These are phyloP conservation scores for Zosterops borbonicus DNA, from an alignment of 2,113 vertebrate species.

Conservation along the genomic window DNA sequence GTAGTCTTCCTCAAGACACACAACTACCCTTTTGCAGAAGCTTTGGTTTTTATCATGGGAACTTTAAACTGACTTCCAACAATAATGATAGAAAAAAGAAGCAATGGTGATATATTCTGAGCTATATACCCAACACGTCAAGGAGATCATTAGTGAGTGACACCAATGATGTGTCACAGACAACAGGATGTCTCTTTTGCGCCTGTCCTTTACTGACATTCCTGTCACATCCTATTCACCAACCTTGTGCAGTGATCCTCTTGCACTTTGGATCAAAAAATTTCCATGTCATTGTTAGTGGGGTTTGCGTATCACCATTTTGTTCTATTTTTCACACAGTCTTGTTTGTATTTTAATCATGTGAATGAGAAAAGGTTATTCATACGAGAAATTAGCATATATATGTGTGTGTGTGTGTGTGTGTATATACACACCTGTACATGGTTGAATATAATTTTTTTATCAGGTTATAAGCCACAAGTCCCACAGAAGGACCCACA, in stretches of 20 bases:
- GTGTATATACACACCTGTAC: not conserved
- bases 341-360: not conserved
- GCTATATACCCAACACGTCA: not conserved
- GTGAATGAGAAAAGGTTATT: not conserved
- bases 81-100: not conserved
- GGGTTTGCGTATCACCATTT: not conserved
- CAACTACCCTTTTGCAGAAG: not conserved
- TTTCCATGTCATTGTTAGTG: not conserved
- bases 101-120: not conserved
- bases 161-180: slow-evolving; percentile 16
- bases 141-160: slow-evolving; percentile 24
- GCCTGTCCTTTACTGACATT: slow-evolving; percentile 12
- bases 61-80: not conserved
- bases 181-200: slow-evolving; percentile 11
- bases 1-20: not conserved
- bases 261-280: not conserved
- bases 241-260: not conserved
- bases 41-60: not conserved
- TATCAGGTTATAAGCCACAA: not conserved
- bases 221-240: slow-evolving; percentile 19
- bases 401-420: too few species aligned
- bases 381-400: not conserved
- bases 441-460: not conserved
- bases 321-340: not conserved
- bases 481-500: not conserved